Conservation (phyloP, 1,140 invertebrate species). For the Drosophila parabipectinata region DNA sequence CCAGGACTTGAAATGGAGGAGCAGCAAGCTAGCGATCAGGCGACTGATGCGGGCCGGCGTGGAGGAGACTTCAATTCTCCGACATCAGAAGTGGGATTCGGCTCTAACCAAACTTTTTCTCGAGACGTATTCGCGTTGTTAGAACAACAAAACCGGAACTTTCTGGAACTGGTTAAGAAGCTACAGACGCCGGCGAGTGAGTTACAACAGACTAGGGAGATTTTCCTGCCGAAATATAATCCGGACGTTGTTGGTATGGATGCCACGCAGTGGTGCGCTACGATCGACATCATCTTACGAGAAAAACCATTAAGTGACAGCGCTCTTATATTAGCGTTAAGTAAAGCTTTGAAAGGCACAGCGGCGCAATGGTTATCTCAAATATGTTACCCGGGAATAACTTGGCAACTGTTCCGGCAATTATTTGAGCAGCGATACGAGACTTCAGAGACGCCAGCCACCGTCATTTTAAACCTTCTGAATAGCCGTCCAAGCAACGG, state of each 20-base stretch:
- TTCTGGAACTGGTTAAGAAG: no score
- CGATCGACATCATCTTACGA: not conserved
- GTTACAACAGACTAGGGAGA: no score
- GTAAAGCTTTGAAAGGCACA: not conserved
- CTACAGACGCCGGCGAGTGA: no score
- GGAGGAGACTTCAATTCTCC: no score
- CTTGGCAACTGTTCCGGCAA: slow-evolving; percentile 11
- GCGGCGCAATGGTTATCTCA: not conserved
- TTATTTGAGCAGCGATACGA: slow-evolving; percentile 14
- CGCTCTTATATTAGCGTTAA: not conserved
- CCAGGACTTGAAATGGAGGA: no score
- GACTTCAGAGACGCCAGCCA: slow-evolving; percentile 18
- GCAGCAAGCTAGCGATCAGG: no score
- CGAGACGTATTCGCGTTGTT: no score
- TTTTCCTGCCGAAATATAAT: no score
- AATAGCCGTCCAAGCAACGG: not conserved
- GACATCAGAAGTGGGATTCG: no score
- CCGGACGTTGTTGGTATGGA: not conserved
- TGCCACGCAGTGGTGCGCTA: not conserved
- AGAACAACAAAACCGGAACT: no score
- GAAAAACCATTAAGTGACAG: not conserved
- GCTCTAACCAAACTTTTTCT: no score
- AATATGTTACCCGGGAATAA: not conserved
- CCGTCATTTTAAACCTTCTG: not conserved
- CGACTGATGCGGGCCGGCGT: no score